Percentiles rank a stretch among this genome's conserved stretches.
Evolutionary conservation across 1,140 invertebrate genomes (phyloP).

Genomic region (honey bee (Apis mellifera)): Amel_HAv3.1 CM009933.2:2197001-2197500

Average conservation of each 20-base stretch:
- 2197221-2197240: not conserved
- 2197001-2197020: not conserved
- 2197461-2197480: constrained; percentile 54
- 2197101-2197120: not conserved
- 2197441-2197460: constrained; percentile 28
- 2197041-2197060: not conserved
- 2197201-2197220: not conserved
- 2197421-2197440: constrained; percentile 66
- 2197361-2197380: not conserved
- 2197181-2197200: not conserved
- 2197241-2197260: constrained; percentile 54
- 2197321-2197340: constrained; percentile 76
- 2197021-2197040: not conserved
- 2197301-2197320: constrained; percentile 74
- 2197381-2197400: not conserved
- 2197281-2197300: constrained; percentile 72
- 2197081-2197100: not conserved
- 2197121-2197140: not conserved
- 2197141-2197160: not conserved
- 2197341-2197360: constrained; percentile 54
- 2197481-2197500: constrained; percentile 57
- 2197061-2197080: not conserved
- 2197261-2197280: constrained; percentile 46
- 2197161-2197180: not conserved
- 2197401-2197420: constrained; percentile 26